A percentile compares a stretch with the other conserved stretches of the same genome.
Conservation (phyloP, 2,797 vertebrate genomes). For the Chlorospingus flavigularis region DNA sequence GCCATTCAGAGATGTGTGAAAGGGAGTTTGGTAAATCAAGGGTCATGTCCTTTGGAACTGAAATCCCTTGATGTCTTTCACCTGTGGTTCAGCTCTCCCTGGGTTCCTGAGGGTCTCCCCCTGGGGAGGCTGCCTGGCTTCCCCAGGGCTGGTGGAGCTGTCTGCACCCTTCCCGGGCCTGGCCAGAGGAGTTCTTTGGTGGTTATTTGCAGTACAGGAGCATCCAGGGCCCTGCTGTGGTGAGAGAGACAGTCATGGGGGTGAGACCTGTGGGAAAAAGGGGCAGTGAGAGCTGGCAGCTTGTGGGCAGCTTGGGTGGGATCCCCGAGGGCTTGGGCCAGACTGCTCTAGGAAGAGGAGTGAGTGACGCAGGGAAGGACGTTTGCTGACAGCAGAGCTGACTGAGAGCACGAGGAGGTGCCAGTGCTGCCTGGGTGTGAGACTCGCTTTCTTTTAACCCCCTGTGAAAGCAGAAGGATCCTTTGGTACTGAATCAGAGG, state of each 20-base stretch:
- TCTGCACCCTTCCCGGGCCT: rapidly evolving
- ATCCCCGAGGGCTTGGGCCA: neutral
- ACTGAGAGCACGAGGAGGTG: neutral
- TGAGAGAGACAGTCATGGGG: neutral
- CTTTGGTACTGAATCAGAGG: neutral
- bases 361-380: neutral
- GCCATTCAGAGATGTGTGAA: neutral
- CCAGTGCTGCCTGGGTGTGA: neutral
- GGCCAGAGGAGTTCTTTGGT: neutral
- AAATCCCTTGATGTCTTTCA: neutral
- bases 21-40: neutral
- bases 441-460: neutral
- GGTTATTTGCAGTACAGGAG: rapidly evolving
- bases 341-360: rapidly evolving
- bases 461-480: neutral
- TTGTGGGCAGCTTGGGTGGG: neutral
- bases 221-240: neutral
- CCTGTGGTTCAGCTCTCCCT: neutral
- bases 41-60: neutral
- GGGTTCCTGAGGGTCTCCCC: neutral
- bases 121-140: neutral
- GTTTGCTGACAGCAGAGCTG: neutral
- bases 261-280: neutral
- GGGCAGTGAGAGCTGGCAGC: neutral
- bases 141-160: neutral